phyloP scores from a whole-genome alignment of 2,113 vertebrate genomes.

The Corydoras sp. region DNA sequence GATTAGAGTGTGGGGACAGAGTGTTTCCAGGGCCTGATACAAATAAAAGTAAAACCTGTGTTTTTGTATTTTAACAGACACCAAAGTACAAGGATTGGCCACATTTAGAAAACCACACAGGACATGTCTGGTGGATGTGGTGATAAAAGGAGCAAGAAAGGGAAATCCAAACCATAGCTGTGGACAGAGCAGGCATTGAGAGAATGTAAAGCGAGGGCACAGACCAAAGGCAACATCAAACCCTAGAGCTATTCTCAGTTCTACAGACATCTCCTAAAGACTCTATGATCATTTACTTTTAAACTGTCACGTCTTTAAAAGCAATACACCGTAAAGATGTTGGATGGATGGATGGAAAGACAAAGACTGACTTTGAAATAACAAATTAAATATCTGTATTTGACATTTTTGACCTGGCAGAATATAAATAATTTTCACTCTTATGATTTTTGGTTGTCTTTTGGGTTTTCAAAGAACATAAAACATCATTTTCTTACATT shows the following conservation, averaged over 20 bases:
- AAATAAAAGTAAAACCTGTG: conserved; percentile 27
- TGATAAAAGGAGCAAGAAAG: conserved; percentile 13
- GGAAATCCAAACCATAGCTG: conserved; percentile 9
- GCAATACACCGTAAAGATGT: too few species aligned
- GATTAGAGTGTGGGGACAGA: background rate
- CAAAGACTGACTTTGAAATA: too few species aligned
- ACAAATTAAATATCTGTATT: too few species aligned
- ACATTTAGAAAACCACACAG: conserved; percentile 29
- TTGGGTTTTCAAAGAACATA: too few species aligned
- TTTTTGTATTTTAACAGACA: conserved; percentile 40
- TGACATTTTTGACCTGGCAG: too few species aligned
- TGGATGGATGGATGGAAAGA: too few species aligned
- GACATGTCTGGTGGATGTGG: conserved; percentile 32
- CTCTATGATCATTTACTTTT: background rate
- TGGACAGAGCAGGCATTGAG: background rate
- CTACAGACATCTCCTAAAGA: background rate
- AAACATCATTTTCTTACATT: too few species aligned
- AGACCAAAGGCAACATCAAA: conserved; percentile 36
- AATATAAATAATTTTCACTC: too few species aligned
- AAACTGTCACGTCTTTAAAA: too few species aligned
- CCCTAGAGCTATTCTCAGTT: background rate
- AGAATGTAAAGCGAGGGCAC: conserved; percentile 1
- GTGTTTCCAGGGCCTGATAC: background rate
- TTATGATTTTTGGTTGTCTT: too few species aligned
- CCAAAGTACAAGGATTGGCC: conserved; percentile 11